Evolutionary conservation across 2,797 vertebrate species (phyloP).

Genomic region (Sebastes diaconus): DNA sequence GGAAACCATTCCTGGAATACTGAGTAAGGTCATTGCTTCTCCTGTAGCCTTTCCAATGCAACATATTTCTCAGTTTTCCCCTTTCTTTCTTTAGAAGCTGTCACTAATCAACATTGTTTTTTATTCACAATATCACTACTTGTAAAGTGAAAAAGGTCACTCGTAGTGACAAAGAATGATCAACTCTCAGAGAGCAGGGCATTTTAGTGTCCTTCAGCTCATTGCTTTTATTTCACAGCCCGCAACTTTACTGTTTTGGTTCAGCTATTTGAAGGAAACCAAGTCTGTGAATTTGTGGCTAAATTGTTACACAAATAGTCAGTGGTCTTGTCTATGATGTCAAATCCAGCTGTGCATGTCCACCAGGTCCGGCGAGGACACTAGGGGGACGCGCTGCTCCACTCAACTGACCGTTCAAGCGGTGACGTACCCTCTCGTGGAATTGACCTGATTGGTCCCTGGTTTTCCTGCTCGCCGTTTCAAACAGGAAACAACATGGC

Average conservation of each 20-base stretch:
- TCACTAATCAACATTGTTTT: not conserved
- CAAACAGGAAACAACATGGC: too few relatives aligned
- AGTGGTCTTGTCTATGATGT: too few relatives aligned
- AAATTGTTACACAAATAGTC: too few relatives aligned
- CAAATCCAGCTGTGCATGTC: too few relatives aligned
- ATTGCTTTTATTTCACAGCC: not conserved
- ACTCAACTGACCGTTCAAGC: too few relatives aligned
- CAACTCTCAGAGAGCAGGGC: not conserved
- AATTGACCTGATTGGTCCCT: too few relatives aligned
- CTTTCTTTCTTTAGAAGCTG: not conserved
- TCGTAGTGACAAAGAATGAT: not conserved
- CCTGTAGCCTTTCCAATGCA: not conserved
- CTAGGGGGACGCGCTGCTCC: too few relatives aligned
- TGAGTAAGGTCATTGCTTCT: slow-evolving; percentile 31
- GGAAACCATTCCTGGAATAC: slow-evolving; percentile 24
- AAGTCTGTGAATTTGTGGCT: too few relatives aligned
- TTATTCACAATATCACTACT: not conserved
- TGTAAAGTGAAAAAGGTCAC: not conserved
- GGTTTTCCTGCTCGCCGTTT: too few relatives aligned
- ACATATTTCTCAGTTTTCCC: not conserved
- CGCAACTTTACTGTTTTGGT: not conserved
- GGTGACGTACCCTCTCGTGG: too few relatives aligned
- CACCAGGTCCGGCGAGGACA: too few relatives aligned
- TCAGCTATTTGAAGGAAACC: not conserved
- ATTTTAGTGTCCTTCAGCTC: not conserved